Percentiles rank a stretch among this genome's conserved stretches.
Conservation (phyloP, 2,888 invertebrate genomes). For the Tipula confusa region DNA sequence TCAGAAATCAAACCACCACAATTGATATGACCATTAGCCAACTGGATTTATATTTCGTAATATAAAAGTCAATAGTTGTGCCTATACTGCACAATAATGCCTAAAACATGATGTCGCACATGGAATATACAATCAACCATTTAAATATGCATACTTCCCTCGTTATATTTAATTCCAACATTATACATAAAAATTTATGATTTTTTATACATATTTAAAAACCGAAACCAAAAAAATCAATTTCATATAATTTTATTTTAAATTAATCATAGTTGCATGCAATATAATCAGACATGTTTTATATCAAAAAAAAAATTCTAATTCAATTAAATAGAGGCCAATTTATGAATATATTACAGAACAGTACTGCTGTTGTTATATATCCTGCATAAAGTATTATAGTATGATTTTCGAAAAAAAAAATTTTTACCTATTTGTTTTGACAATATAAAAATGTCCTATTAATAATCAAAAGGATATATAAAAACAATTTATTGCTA, state of each 20-base stretch:
- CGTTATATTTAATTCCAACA: neutral
- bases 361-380: neutral
- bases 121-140: neutral
- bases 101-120: neutral
- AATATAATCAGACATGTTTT: neutral
- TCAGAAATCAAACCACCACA: no score
- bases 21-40: no score
- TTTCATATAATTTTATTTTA: neutral
- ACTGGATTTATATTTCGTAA: no score
- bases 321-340: conserved; percentile 3
- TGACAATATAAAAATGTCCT: conserved; percentile 1
- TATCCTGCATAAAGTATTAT: neutral
- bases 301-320: neutral
- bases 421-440: neutral
- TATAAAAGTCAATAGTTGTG: neutral
- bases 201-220: neutral
- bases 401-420: neutral
- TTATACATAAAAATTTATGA: neutral
- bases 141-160: neutral
- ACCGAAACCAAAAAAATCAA: neutral
- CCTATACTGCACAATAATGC: neutral
- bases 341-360: neutral
- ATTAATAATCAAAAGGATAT: neutral
- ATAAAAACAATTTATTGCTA: neutral
- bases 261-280: conserved; percentile 20